Base-by-base conservation (phyloP, 2,113 vertebrate genomes). In the Marcusenius ussheri region DNA sequence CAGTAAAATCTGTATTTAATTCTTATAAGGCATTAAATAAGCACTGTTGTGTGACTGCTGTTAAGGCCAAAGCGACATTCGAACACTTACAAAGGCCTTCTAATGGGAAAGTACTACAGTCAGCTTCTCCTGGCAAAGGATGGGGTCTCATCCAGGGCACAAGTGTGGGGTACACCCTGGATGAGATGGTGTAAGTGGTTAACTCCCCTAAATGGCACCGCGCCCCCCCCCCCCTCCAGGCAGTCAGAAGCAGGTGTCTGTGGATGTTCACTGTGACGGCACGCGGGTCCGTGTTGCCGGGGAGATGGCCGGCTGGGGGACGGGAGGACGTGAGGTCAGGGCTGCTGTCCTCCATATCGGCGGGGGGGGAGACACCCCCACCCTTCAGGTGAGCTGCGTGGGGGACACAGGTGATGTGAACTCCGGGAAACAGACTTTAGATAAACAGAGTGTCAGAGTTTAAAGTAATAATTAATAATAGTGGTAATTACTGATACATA, bases 261-360 rank as follows among this genome's bases (percentile, higher is more conserved):
- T 91, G 50, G 93, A 95, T 9, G 11, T 93, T 85, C 85, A 70
- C 45, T 46, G 74, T 87, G 89, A 47, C 4, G 66, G 93, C 66
- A 90, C 92, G 91, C 92, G 92, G 83, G 0, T 94, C 39, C 89
- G 9, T 15, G 4, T 90, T 1, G 80, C 91, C 11, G 95, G 92
- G 24, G 95, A 95, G 2, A 21, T 93, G 0, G 90, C 91, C 6
- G 93, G 91, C 21, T 94, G 92, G 95, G 93, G 93, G 15, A 2
- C 92, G 4, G 90, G 89, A 77, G 94, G 91, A 2, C 92, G 91
- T 70, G 95, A 96, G 90, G 92, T 90, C 88, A 91, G 91, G 91
- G 84, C 94, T 89, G 94, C 94, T 1, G 85, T 96, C 8, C 93
- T 90, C 80, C 93, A 94, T 77, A 93, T 56, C 0, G 3, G 87